Evolutionary conservation across 2,888 invertebrate genomes (phyloP).

Genomic region (Boloria selene): DNA sequence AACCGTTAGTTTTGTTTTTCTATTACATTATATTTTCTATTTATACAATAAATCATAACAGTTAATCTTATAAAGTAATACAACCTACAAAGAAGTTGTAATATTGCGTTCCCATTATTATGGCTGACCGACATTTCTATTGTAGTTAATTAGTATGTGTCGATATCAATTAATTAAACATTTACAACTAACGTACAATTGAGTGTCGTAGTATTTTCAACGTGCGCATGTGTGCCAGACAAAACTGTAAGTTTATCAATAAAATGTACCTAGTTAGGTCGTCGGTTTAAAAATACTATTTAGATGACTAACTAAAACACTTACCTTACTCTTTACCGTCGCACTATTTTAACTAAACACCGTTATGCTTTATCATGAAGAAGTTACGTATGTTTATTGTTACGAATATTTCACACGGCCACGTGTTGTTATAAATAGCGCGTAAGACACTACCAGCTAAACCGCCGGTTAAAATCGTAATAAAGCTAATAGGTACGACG

Average conservation of each 20-base stretch:
- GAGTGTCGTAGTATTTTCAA: not conserved
- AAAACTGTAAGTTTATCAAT: not conserved
- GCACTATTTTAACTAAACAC: not conserved
- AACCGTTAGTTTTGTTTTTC: too few species aligned
- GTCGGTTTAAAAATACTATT: not conserved
- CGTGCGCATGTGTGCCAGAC: not conserved
- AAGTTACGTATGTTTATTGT: constrained; percentile 1
- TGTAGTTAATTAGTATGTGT: too few species aligned
- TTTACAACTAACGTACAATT: too few species aligned
- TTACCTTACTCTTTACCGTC: constrained; percentile 1
- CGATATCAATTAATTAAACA: too few species aligned
- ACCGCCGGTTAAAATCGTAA: constrained; percentile 7
- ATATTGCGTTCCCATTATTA: too few species aligned
- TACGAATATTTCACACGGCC: constrained; percentile 4
- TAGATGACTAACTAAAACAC: not conserved
- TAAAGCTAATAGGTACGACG: not conserved
- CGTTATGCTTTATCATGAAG: not conserved
- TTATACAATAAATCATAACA: too few species aligned
- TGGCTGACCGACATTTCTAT: too few species aligned
- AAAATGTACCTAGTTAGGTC: not conserved
- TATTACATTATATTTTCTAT: too few species aligned
- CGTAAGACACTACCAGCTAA: constrained; percentile 5
- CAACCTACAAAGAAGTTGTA: too few species aligned
- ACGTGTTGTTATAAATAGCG: constrained; percentile 8
- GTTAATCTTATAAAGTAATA: too few species aligned